These are phyloP conservation scores for Ormyrus labotus DNA, from an alignment of 2,888 invertebrate genomes.

Conservation along the genomic window DNA sequence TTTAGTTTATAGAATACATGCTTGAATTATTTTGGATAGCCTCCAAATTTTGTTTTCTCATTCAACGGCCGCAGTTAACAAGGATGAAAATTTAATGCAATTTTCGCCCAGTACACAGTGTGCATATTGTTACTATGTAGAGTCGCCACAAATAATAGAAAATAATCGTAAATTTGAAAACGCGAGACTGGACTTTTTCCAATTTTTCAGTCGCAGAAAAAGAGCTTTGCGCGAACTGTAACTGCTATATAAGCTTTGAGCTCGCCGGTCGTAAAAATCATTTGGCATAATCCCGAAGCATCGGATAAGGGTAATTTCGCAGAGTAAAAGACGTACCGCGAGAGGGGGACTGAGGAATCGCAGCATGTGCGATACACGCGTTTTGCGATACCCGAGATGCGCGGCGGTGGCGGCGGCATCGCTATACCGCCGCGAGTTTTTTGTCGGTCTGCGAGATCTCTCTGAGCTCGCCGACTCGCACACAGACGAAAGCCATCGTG, in stretches of 20 bases:
- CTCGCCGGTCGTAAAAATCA: conserved; percentile 26
- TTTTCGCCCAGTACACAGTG: not conserved
- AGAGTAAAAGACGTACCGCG: conserved; percentile 27
- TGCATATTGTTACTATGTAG: too few relatives aligned
- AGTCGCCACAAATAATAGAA: too few relatives aligned
- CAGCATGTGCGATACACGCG: conserved; percentile 73
- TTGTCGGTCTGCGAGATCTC: conserved; percentile 72
- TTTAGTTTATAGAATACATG: not conserved
- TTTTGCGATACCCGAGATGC: conserved; percentile 64
- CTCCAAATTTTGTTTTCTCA: conserved; percentile 15
- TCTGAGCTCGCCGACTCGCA: conserved; percentile 68
- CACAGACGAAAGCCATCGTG: conserved; percentile 33
- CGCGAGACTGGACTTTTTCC: not conserved
- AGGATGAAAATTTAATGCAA: not conserved
- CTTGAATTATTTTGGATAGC: conserved; percentile 4
- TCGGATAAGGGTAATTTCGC: conserved; percentile 49
- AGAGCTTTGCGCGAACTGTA: too few relatives aligned
- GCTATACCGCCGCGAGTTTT: conserved; percentile 63
- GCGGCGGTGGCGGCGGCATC: not conserved
- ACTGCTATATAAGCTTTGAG: too few relatives aligned
- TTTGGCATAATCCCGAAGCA: conserved; percentile 34
- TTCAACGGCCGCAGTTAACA: not conserved
- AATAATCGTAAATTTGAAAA: not conserved
- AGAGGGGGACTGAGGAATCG: conserved; percentile 38
- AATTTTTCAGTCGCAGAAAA: not conserved